A percentile compares a stretch with the other conserved stretches of the same genome.
phyloP scores from a whole-genome alignment of 2,113 vertebrate species.

The Hippocampus barbouri region DNA sequence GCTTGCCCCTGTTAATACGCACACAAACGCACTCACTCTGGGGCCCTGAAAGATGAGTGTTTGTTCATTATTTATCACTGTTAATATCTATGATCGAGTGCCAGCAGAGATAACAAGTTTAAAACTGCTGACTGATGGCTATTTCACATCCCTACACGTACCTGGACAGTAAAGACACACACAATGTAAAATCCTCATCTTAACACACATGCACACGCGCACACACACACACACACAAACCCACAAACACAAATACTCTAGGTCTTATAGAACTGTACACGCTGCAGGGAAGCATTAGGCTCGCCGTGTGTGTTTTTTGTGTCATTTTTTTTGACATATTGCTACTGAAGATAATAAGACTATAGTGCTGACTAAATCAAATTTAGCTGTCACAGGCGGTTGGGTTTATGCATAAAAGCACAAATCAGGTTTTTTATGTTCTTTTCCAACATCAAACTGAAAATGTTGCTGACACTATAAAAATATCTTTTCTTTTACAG shows the following conservation, averaged over 20 bases:
- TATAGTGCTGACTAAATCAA: constrained; percentile 61
- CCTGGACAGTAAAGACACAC: neutral
- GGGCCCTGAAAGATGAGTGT: constrained; percentile 29
- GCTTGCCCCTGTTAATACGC: constrained; percentile 1
- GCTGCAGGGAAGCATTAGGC: constrained; percentile 10
- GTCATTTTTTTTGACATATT: constrained; percentile 41
- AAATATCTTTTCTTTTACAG: constrained; percentile 34
- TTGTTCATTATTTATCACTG: constrained; percentile 56
- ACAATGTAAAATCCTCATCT: constrained; percentile 10
- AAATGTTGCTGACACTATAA: constrained; percentile 44
- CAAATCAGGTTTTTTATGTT: constrained; percentile 49
- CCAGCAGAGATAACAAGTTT: constrained; percentile 47
- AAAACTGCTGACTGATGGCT: constrained; percentile 54
- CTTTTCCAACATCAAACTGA: constrained; percentile 17
- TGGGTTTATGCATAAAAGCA: constrained; percentile 33
- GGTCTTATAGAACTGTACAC: constrained; percentile 15
- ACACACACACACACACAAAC: neutral
- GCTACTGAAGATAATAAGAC: constrained; percentile 46
- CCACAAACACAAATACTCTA: constrained; percentile 7
- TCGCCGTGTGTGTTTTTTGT: constrained; percentile 28
- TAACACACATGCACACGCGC: constrained; percentile 1
- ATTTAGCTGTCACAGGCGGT: constrained; percentile 40
- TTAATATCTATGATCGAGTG: constrained; percentile 51
- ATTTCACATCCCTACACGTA: constrained; percentile 32
- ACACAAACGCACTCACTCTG: neutral